Evolutionary conservation across 2,797 vertebrate species (phyloP).

Genomic region (Falco rusticolus): DNA sequence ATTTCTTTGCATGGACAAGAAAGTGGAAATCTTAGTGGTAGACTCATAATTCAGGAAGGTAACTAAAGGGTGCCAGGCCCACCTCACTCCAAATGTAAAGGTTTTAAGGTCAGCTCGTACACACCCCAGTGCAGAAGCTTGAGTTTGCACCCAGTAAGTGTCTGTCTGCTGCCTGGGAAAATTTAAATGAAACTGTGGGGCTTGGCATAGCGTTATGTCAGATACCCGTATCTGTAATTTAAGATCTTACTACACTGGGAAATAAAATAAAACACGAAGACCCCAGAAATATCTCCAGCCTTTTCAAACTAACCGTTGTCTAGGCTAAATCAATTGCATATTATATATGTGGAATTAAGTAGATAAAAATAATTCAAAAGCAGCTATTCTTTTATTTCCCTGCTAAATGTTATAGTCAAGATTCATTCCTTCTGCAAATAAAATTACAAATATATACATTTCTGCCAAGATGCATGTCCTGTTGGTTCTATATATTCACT

Average conservation of each 20-base stretch:
- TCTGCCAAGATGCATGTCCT: background rate
- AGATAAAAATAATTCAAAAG: background rate
- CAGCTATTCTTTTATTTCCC: background rate
- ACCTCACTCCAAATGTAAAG: background rate
- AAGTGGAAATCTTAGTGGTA: background rate
- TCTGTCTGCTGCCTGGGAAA: constrained; percentile 10
- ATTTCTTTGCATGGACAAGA: background rate
- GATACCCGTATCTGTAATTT: background rate
- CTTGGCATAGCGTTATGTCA: background rate
- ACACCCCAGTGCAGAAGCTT: background rate
- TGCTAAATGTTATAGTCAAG: background rate
- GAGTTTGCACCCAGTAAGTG: background rate
- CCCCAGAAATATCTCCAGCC: background rate
- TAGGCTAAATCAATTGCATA: background rate
- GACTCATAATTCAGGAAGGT: background rate
- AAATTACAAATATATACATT: background rate
- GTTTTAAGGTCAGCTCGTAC: background rate
- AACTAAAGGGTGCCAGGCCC: background rate
- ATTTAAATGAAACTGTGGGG: background rate
- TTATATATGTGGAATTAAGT: background rate
- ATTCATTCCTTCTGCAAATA: background rate
- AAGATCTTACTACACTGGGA: background rate
- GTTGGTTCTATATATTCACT: background rate
- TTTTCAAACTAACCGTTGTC: background rate
- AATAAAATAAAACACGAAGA: background rate